These are phyloP conservation scores for Phalangium opilio DNA, from an alignment of 2,888 invertebrate species.

Conservation along the genomic window DNA sequence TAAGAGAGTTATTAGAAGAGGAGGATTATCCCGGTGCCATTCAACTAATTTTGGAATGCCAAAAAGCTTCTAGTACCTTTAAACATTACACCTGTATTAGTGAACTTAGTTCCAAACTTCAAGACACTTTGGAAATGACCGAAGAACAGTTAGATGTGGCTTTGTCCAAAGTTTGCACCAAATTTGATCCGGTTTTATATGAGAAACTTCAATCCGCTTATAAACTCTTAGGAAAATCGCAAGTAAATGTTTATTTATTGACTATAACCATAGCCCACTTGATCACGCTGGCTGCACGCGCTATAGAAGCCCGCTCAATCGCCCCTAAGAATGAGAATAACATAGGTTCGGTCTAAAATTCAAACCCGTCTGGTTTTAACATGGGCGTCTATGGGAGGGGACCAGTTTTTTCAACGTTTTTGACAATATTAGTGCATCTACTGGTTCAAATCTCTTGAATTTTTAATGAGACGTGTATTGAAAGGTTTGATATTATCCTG, in stretches of 20 bases:
- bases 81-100: slow-evolving; percentile 82
- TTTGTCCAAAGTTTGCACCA: slow-evolving; percentile 47
- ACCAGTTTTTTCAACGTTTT: no score
- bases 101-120: slow-evolving; percentile 65
- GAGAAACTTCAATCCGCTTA: slow-evolving; percentile 74
- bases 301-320: no score
- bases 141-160: slow-evolving; percentile 82
- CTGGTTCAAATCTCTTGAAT: no score
- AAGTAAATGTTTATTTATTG: slow-evolving; percentile 26
- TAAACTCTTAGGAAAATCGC: slow-evolving; percentile 68
- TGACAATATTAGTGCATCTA: no score
- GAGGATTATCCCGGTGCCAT: slow-evolving; percentile 82
- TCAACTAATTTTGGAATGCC: slow-evolving; percentile 70
- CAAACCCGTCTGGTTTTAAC: no score
- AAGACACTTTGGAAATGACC: slow-evolving; percentile 76
- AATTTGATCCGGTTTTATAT: slow-evolving; percentile 44
- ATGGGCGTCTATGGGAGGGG: no score
- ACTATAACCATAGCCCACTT: no score
- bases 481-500: no score
- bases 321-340: no score
- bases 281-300: no score
- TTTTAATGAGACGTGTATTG: no score
- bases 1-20: slow-evolving; percentile 58
- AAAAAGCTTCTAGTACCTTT: slow-evolving; percentile 65
- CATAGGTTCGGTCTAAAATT: no score